Conservation (phyloP, 2,888 invertebrate genomes). For the Nematopogon swammerdamellus region DNA sequence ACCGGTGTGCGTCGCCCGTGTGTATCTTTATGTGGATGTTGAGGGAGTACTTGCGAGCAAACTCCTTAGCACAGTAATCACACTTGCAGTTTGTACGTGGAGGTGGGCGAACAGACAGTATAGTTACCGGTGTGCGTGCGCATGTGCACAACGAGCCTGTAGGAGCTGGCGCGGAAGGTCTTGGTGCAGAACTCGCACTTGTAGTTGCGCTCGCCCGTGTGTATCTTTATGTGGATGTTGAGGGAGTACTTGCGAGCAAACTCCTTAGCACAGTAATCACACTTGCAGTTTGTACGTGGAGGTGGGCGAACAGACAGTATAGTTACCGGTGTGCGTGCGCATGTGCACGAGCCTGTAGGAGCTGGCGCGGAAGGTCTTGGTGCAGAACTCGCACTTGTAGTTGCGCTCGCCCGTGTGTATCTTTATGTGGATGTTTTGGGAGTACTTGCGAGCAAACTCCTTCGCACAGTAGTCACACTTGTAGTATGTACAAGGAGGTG, state of each 20-base stretch:
- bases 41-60: too few species aligned
- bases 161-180: conserved; percentile 81
- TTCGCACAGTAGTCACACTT: conserved; percentile 89
- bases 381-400: conserved; percentile 82
- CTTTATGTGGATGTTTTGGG: conserved; percentile 77
- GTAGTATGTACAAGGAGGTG: too few species aligned
- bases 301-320: too few species aligned
- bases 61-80: too few species aligned
- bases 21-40: too few species aligned
- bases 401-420: conserved; percentile 87
- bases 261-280: conserved; percentile 85
- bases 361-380: conserved; percentile 80
- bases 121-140: conserved; percentile 75
- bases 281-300: too few species aligned
- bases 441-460: conserved; percentile 85
- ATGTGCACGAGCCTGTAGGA: conserved; percentile 82
- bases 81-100: too few species aligned
- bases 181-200: conserved; percentile 82
- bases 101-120: too few species aligned
- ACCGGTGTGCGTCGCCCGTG: too few species aligned
- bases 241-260: conserved; percentile 86
- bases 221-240: conserved; percentile 80
- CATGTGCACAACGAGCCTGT: conserved; percentile 79
- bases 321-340: conserved; percentile 75
- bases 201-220: conserved; percentile 85